Evolutionary conservation across 35 echinoderm and acorn worm species (phyloP).

Genomic region (Ophioderma brevispina): DNA sequence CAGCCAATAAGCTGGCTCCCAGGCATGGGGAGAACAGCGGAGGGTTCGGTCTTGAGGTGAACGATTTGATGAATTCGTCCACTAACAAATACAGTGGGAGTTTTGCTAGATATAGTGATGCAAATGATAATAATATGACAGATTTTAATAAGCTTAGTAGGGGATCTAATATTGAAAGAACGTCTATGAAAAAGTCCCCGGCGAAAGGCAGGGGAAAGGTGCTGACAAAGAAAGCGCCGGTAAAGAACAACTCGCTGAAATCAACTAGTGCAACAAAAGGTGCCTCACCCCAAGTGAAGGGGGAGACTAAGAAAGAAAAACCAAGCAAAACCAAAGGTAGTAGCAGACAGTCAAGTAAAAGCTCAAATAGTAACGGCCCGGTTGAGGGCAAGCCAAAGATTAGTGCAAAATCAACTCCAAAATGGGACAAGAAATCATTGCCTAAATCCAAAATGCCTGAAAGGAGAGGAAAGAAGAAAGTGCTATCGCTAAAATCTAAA

Average conservation of each 20-base stretch:
- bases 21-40: not conserved
- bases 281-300: not conserved
- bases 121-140: not conserved
- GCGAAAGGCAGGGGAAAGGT: not conserved
- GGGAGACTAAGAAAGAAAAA: not conserved
- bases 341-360: conserved; percentile 36
- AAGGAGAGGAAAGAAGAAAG: not conserved
- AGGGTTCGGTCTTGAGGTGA: not conserved
- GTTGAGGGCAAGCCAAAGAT: conserved; percentile 13
- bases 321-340: not conserved
- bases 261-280: not conserved
- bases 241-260: not conserved
- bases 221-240: not conserved
- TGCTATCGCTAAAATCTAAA: not conserved
- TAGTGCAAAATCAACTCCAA: conserved; percentile 29
- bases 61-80: too few species aligned
- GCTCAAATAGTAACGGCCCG: conserved; percentile 1
- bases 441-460: conserved; percentile 9
- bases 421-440: conserved; percentile 19
- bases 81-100: not conserved
- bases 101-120: not conserved
- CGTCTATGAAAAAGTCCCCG: not conserved
- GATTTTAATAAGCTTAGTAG: not conserved
- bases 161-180: conserved; percentile 9
- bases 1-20: not conserved